Evolutionary conservation across 53 echinoderm and acorn worm species (phyloP).

Genomic region (Holothuria scabra): DNA sequence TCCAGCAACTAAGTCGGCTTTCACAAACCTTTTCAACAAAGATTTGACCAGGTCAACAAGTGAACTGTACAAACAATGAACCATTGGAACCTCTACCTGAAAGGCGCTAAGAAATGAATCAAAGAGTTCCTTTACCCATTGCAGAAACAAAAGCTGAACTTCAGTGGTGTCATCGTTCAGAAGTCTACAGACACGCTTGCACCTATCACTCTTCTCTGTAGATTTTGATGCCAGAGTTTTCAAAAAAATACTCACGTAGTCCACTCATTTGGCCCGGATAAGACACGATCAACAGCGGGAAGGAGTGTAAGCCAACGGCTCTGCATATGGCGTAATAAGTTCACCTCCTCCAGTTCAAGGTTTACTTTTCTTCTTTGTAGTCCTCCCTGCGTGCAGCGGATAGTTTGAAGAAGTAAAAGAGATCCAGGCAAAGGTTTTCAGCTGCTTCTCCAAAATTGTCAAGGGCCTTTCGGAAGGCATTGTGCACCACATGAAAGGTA

Average conservation of each 20-base stretch:
- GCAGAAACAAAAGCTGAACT: constrained; percentile 21
- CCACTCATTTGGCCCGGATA: not conserved
- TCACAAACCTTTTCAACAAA: constrained; percentile 17
- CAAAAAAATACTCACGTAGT: no score
- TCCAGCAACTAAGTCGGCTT: constrained; percentile 1
- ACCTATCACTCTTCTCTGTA: constrained; percentile 37
- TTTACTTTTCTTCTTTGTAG: not conserved
- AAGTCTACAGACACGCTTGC: constrained; percentile 2
- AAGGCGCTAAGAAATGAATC: constrained; percentile 4
- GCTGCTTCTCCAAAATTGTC: constrained; percentile 2
- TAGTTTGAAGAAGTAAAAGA: constrained; percentile 9
- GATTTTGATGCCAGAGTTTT: not conserved
- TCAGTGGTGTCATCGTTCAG: not conserved
- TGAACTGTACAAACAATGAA: not conserved
- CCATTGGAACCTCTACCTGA: constrained; percentile 10
- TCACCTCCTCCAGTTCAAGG: constrained; percentile 19
- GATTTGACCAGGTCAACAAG: not conserved
- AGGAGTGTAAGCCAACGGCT: constrained; percentile 15
- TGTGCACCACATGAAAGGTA: constrained; percentile 10
- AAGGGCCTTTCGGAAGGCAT: constrained; percentile 1
- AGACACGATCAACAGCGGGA: constrained; percentile 20
- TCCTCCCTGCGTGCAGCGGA: constrained; percentile 19
- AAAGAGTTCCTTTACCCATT: constrained; percentile 11
- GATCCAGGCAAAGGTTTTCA: constrained; percentile 19
- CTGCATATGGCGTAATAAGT: constrained; percentile 21